Evolutionary conservation across 2,888 invertebrate genomes (phyloP).

Genomic region (Hydrotaea diabolus): DNA sequence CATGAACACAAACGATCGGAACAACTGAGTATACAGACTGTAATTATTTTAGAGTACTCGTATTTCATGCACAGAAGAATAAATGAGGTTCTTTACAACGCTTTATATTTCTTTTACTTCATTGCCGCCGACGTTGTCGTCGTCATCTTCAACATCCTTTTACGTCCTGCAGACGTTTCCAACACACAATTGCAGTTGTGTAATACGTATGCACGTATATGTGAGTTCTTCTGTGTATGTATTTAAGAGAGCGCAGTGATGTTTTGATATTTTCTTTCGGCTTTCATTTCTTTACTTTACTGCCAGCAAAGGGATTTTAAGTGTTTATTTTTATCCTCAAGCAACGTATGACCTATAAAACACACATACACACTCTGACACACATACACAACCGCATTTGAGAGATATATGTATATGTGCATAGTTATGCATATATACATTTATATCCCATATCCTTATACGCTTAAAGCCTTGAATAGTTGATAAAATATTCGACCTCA

Average conservation of each 20-base stretch:
- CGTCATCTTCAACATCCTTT: background rate
- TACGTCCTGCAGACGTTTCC: background rate
- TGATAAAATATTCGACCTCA: slow-evolving; percentile 18
- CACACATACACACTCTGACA: background rate
- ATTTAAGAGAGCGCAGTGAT: background rate
- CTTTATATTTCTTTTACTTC: background rate
- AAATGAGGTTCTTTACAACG: background rate
- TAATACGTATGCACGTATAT: background rate
- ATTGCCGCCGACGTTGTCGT: background rate
- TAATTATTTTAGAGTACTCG: background rate
- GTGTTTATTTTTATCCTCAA: slow-evolving; percentile 62
- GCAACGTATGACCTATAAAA: slow-evolving; percentile 43
- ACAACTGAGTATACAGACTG: no score
- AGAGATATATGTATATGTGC: background rate
- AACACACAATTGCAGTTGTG: slow-evolving; percentile 12
- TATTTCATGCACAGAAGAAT: background rate
- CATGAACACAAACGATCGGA: no score
- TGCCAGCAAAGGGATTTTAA: slow-evolving; percentile 52
- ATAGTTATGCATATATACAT: background rate
- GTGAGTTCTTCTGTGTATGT: background rate
- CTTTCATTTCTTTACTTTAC: slow-evolving; percentile 14
- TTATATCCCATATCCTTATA: background rate
- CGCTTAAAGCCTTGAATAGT: slow-evolving; percentile 16
- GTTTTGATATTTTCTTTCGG: background rate
- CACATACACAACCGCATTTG: background rate